phyloP scores from a whole-genome alignment of 2,113 vertebrate genomes.

The Chaetodon auriga region DNA sequence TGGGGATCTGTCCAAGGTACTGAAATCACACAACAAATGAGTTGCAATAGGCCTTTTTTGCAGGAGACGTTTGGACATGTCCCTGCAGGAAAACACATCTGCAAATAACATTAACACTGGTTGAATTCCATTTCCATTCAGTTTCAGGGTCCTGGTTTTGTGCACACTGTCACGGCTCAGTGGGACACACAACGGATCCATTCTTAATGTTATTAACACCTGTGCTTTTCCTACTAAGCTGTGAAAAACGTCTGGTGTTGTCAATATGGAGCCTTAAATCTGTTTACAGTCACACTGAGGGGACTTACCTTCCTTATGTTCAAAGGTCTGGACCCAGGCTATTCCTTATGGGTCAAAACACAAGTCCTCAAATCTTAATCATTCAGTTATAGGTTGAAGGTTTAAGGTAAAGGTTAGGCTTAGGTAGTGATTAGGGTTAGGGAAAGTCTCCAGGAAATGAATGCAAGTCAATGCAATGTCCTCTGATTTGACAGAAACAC shows the following conservation, averaged over 20 bases:
- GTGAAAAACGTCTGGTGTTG: background rate
- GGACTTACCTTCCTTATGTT: too few relatives aligned
- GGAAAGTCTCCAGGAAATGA: too few relatives aligned
- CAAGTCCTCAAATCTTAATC: too few relatives aligned
- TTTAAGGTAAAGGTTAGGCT: too few relatives aligned
- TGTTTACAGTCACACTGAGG: too few relatives aligned
- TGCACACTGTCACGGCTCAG: background rate
- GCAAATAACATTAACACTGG: background rate
- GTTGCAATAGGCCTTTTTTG: background rate
- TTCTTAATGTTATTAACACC: background rate
- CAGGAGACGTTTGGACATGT: background rate
- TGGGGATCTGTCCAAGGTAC: slow-evolving; percentile 32
- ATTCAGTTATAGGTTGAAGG: too few relatives aligned
- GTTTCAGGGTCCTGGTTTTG: background rate
- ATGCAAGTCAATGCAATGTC: too few relatives aligned
- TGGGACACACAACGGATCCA: background rate
- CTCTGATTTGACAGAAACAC: too few relatives aligned
- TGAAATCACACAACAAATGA: slow-evolving; percentile 11
- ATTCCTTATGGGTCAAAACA: too few relatives aligned
- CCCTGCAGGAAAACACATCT: background rate
- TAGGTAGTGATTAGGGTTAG: too few relatives aligned
- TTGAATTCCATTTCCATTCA: background rate
- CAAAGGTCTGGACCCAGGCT: too few relatives aligned
- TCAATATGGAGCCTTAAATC: background rate
- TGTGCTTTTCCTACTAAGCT: background rate